Conservation (phyloP, 2,888 invertebrate genomes). For the Heterodera filipjevi region DNA sequence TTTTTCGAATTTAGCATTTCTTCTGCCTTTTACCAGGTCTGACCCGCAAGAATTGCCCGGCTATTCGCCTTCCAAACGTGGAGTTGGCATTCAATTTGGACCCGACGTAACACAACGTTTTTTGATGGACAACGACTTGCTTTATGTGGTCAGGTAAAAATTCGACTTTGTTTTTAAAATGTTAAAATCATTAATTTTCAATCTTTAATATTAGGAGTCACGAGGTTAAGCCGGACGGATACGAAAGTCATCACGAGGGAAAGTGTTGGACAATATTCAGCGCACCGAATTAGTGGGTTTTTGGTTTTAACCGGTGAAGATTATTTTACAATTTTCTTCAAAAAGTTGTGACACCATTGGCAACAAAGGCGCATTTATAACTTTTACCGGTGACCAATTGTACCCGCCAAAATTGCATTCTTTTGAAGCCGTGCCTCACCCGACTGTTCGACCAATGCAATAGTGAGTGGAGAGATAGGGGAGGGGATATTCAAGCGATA, state of each 20-base stretch:
- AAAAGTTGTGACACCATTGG: constrained; percentile 95
- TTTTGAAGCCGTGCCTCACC: constrained; percentile 83
- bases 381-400: constrained; percentile 76
- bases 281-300: constrained; percentile 91
- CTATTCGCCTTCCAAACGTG: constrained; percentile 88
- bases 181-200: not conserved
- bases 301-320: not conserved
- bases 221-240: constrained; percentile 74
- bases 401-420: constrained; percentile 87
- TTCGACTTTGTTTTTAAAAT: constrained; percentile 20
- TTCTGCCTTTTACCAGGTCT: constrained; percentile 77
- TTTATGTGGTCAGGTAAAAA: constrained; percentile 77
- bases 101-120: constrained; percentile 92
- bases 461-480: constrained; percentile 66
- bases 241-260: constrained; percentile 89
- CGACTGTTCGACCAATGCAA: constrained; percentile 59
- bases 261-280: constrained; percentile 76
- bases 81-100: constrained; percentile 94
- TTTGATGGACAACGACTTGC: constrained; percentile 81
- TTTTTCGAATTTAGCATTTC: not conserved
- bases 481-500: not conserved
- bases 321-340: constrained; percentile 66
- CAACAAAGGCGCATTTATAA: constrained; percentile 96
- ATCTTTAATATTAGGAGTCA: constrained; percentile 73
- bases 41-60: constrained; percentile 91